Conservation (phyloP, 2,113 vertebrate genomes). For the Phrynosoma blainvillii region DNA sequence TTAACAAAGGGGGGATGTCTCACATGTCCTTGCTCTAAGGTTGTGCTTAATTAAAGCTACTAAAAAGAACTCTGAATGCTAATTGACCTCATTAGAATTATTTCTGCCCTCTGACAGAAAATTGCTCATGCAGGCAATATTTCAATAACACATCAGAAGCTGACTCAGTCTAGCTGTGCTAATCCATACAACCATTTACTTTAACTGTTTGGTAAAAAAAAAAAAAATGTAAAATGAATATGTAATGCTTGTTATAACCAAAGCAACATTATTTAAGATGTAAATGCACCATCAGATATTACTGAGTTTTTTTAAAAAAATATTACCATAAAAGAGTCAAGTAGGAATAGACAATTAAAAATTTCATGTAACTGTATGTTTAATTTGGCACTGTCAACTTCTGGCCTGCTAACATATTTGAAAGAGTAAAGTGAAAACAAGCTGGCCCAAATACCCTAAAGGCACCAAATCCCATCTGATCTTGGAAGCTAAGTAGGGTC, state of each 20-base stretch:
- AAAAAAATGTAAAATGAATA: slow-evolving; percentile 30
- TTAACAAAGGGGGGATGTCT: slow-evolving; percentile 6
- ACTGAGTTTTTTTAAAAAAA: background rate
- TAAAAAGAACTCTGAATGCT: background rate
- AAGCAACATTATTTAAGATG: background rate
- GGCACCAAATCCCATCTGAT: background rate
- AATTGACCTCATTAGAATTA: slow-evolving; percentile 17
- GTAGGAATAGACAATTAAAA: background rate
- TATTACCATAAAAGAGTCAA: accelerated
- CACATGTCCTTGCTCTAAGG: slow-evolving; percentile 27
- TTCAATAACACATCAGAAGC: slow-evolving; percentile 26
- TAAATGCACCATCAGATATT: slow-evolving; percentile 20
- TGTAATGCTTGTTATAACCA: slow-evolving; percentile 12
- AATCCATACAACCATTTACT: background rate
- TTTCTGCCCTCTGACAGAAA: background rate
- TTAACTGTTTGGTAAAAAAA: background rate
- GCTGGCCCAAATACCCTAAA: background rate
- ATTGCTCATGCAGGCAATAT: slow-evolving; percentile 6
- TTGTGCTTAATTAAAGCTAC: slow-evolving; percentile 30
- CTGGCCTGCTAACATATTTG: background rate
- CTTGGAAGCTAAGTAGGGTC: background rate
- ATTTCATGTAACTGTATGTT: background rate
- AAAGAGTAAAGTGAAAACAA: background rate
- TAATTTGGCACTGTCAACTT: background rate
- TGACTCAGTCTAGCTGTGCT: slow-evolving; percentile 22